Evolutionary conservation across 1,140 invertebrate genomes (phyloP).

Genomic region (Pemphigus obesinymphae): DNA sequence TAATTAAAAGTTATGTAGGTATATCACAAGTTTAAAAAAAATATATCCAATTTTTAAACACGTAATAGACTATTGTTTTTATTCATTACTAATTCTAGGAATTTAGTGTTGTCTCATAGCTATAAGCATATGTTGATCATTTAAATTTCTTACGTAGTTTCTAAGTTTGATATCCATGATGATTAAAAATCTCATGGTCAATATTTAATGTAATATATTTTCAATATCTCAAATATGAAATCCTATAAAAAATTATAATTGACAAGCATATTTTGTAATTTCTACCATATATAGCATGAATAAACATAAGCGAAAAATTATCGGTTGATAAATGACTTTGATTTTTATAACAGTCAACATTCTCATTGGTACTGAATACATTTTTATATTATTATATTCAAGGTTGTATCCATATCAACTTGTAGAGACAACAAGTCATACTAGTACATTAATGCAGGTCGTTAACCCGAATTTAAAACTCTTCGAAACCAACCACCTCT

Average conservation of each 20-base stretch:
- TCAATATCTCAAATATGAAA: not conserved
- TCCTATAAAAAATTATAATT: not conserved
- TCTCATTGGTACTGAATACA: not conserved
- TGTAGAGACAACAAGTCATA: not conserved
- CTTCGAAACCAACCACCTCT: not conserved
- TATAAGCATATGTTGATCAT: not conserved
- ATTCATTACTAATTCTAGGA: too few species aligned
- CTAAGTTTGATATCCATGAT: not conserved
- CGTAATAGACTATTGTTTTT: too few species aligned
- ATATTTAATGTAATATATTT: not conserved
- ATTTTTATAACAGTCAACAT: not conserved
- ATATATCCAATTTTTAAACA: too few species aligned
- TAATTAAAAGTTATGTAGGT: too few species aligned
- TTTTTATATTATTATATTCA: not conserved
- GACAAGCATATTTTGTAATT: not conserved
- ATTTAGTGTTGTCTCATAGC: too few species aligned
- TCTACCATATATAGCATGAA: too few species aligned
- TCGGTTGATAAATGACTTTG: conserved; percentile 14
- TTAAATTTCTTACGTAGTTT: too few species aligned
- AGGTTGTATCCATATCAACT: conserved; percentile 12
- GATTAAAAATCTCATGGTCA: not conserved
- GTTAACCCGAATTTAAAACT: not conserved
- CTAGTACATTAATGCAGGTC: not conserved
- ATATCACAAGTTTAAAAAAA: too few species aligned
- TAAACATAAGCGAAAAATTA: not conserved